Conservation (phyloP, 2,113 vertebrate species). For the Theristicus caerulescens region DNA sequence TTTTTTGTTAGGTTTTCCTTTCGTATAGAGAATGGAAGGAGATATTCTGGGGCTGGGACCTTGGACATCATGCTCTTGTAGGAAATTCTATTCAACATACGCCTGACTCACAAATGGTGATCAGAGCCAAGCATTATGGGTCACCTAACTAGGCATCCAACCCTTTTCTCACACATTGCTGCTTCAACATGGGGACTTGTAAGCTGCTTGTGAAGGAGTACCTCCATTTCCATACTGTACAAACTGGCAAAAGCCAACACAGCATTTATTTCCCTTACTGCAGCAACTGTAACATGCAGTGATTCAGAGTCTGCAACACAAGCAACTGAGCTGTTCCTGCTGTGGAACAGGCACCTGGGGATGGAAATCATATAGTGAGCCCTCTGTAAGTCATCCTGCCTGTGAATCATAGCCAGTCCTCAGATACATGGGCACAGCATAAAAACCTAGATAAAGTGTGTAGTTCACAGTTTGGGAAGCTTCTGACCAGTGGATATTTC, state of each 20-base stretch:
- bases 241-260: background rate
- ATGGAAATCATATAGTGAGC: background rate
- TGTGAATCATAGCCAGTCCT: background rate
- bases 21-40: background rate
- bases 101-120: background rate
- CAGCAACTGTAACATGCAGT: background rate
- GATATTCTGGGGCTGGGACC: background rate
- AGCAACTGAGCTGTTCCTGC: background rate
- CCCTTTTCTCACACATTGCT: background rate
- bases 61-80: background rate
- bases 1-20: background rate
- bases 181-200: background rate
- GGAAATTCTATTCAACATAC: background rate
- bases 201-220: background rate
- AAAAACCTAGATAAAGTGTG: background rate
- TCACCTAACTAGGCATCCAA: background rate
- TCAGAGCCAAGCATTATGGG: rapidly evolving
- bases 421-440: background rate
- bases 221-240: background rate
- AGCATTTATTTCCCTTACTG: background rate
- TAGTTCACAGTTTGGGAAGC: background rate
- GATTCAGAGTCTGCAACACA: background rate
- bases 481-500: background rate
- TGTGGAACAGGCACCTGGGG: background rate
- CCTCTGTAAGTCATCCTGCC: background rate